Evolutionary conservation across 2,888 invertebrate genomes (phyloP), one percentile per base, ranked within the genome.

Genomic region (Caenorhabditis plicata): DNA sequence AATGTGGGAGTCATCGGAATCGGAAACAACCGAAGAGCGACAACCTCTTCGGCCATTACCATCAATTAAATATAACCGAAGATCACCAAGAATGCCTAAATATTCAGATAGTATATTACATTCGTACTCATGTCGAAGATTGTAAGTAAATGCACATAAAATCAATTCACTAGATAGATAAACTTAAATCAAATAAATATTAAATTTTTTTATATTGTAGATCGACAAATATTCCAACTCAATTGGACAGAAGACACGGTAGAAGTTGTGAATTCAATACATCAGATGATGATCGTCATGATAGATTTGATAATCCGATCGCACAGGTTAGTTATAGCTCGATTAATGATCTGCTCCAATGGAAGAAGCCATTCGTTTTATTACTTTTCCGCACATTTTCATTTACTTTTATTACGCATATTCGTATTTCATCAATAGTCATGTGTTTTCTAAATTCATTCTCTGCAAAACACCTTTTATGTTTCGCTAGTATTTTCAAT

Each of bases 201-300:
- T 5, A 13, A 2, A 27, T 42, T 19, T 17, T 26, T 23, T 48
- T 29, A 26, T 36, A 22, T 57, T 64, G 46, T 57, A 67, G 70
- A 32, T 70, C 55, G 4, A 61, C 54, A 9, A 54, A 68, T 20
- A 63, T 56, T 25, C 62, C 66, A 22, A 56, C 61, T 29, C 64
- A 60, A 15, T 36, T 75, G 50, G 72, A 73, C 33, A 52, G 62
- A 27, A 64, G 73, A 9, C 68, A 67, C 39, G 71, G 73, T n/a
- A 26, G 70, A 29, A 72, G 72, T 35, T 75, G 75, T 42, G 75
- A 75, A 41, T 60, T 71, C 20, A 62, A 72, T 38, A 64, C 71
- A 0, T 39, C 50, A 3, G 58, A 61, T 13, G 68, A 61, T 15
- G 67, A 64, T 39, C 51, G 56, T 19, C 62, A 55, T 32, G 62